phyloP scores from a whole-genome alignment of 1,140 invertebrate genomes.

The Tetramorium simillimum region DNA sequence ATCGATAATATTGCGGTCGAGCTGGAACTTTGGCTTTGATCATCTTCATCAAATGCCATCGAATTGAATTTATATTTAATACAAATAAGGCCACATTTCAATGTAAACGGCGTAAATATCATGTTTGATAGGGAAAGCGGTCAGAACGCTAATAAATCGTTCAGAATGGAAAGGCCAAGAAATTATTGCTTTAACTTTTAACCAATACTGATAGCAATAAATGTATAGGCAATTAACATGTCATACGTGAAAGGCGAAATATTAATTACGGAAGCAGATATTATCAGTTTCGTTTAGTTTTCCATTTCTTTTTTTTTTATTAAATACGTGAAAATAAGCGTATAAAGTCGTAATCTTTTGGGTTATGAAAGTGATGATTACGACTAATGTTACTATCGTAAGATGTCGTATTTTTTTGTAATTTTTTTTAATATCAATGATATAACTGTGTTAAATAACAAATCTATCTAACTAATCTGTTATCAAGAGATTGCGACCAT shows the following conservation, averaged over 20 bases:
- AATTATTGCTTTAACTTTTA: constrained; percentile 12
- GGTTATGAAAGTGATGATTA: neutral
- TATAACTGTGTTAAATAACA: neutral
- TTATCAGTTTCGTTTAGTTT: constrained; percentile 4
- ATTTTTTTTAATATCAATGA: neutral
- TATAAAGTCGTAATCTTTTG: neutral
- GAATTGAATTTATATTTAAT: neutral
- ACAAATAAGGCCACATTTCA: constrained; percentile 13
- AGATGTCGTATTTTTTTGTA: neutral
- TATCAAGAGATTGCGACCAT: neutral
- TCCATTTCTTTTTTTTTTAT: neutral
- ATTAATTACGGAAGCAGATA: constrained; percentile 44
- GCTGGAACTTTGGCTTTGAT: neutral
- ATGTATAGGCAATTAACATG: constrained; percentile 30
- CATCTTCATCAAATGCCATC: neutral
- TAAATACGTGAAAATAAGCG: neutral
- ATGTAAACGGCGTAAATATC: constrained; percentile 7
- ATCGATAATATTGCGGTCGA: neutral
- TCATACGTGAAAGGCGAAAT: constrained; percentile 29
- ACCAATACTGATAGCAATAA: constrained; percentile 20
- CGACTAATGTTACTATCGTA: neutral
- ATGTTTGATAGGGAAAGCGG: constrained; percentile 20
- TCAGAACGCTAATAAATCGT: constrained; percentile 34
- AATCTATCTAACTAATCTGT: neutral
- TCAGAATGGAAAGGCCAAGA: constrained; percentile 27